These are phyloP conservation scores for Microtus montanus DNA, from an alignment of 2,113 vertebrate species.

Conservation along the genomic window DNA sequence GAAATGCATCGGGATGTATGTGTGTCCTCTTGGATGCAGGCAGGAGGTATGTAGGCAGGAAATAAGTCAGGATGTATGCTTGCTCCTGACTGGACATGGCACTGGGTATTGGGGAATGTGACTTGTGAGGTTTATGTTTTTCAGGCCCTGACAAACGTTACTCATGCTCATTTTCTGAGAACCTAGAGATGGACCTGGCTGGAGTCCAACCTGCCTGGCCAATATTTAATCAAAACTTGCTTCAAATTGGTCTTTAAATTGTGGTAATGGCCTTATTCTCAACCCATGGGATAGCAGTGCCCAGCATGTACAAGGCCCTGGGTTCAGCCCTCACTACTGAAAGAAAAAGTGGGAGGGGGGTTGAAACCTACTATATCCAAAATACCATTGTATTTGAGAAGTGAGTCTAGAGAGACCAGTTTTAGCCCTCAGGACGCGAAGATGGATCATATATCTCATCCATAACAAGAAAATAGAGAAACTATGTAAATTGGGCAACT, in stretches of 20 bases:
- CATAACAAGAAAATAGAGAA: conserved; percentile 25
- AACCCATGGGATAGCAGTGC: not conserved
- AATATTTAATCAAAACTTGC: not conserved
- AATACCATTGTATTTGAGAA: not conserved
- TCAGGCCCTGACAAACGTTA: not conserved
- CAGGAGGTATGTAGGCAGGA: not conserved
- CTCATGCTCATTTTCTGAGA: not conserved
- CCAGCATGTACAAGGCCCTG: not conserved
- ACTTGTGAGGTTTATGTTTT: not conserved
- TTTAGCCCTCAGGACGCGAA: not conserved
- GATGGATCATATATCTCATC: not conserved
- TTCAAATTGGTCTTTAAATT: not conserved
- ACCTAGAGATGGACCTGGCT: not conserved
- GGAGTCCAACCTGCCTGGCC: not conserved
- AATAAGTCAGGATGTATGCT: not conserved
- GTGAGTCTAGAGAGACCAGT: not conserved
- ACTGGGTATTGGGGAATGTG: not conserved
- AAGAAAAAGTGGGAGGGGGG: not conserved
- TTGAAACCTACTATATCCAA: not conserved
- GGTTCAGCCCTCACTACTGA: not conserved
- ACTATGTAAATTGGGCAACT: not conserved
- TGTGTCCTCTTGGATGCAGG: not conserved
- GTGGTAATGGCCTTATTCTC: not conserved
- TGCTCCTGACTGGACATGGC: not conserved
- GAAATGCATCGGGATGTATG: not conserved